Base-by-base conservation (phyloP, 2,888 invertebrate genomes). In the Drepana falcataria region DNA sequence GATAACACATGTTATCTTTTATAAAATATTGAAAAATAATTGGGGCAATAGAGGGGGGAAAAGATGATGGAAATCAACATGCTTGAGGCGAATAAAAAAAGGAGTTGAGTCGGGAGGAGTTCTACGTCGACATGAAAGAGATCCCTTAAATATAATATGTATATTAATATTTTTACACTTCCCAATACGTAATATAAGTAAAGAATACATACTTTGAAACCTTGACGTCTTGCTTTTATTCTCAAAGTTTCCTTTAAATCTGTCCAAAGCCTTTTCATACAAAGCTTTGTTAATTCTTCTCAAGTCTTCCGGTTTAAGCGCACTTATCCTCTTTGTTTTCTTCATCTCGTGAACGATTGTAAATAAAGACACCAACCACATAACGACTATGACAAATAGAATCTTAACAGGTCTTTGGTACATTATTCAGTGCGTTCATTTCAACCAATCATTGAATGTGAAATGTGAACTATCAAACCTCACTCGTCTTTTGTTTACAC, bases 341-440 rank as follows among this genome's bases (percentile, higher is more conserved):
- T 59, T 64, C 40, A 69, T 70, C 52, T 81, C 70, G 33, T 59
- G 72, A 2, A 72, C 49, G 33, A 83, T 68, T 2, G 75, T 71
- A 9, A 79, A 48, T 35, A 79, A 58, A 0, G 79, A 74, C 6
- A 78, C 68, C 3, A 74, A 6, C 83, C 82, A 85, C 55, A 83
- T 65, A 0, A 70, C 21, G 3, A 71, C 51, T 2, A 78, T 9
- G 0, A 77, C n/a, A 3, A 54, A 35, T 3, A 83, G 60, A 33
- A 72, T 53, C 64, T 73, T 71, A 1, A 71, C 53, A 35, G 57
- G 49, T 51, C 62, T 66, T 52, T 64, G 68, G 7, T 44, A 64
- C 54, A 59, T 66, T 56, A 6, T 48, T 55, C 2, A 40, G 2
- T 33, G 21, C 21, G 9, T 35, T 5, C 35, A n/a, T 34, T 21